Evolutionary conservation across 2,888 invertebrate species (phyloP).

Genomic region (Drosophila melanocephala): DNA sequence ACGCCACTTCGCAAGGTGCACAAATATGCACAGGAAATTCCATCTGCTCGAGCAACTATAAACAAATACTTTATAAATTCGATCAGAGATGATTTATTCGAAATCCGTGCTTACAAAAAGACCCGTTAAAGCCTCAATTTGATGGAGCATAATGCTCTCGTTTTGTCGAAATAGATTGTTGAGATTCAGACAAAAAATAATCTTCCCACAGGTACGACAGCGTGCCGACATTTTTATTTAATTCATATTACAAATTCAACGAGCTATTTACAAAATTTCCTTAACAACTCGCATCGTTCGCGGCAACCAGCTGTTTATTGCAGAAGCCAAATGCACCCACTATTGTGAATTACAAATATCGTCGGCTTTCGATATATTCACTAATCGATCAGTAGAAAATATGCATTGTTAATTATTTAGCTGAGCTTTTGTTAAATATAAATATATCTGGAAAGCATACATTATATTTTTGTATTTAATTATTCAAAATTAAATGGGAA

Average conservation of each 20-base stretch:
- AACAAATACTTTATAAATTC: background rate
- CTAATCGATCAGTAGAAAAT: background rate
- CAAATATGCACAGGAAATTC: slow-evolving; percentile 59
- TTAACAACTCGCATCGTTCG: slow-evolving; percentile 31
- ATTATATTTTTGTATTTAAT: background rate
- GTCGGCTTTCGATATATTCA: background rate
- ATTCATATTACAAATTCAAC: slow-evolving; percentile 33
- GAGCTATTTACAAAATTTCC: slow-evolving; percentile 13
- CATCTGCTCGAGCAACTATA: slow-evolving; percentile 41
- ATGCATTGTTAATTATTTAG: background rate
- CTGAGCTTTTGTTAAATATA: background rate
- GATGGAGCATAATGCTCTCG: slow-evolving; percentile 60
- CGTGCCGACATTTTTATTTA: slow-evolving; percentile 58
- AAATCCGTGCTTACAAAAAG: slow-evolving; percentile 53
- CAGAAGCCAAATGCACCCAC: slow-evolving; percentile 6
- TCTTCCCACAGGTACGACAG: slow-evolving; percentile 69
- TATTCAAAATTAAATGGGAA: background rate
- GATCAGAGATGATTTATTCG: background rate
- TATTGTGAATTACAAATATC: slow-evolving; percentile 4
- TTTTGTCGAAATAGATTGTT: slow-evolving; percentile 56
- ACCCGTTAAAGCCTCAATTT: slow-evolving; percentile 68
- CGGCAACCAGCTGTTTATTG: slow-evolving; percentile 38
- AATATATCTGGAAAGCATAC: background rate
- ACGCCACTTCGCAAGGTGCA: slow-evolving; percentile 58
- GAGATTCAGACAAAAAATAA: slow-evolving; percentile 48